Percentiles rank a stretch among this genome's conserved stretches.
Conservation (phyloP, 2,888 invertebrate species). For the Heterodera filipjevi region DNA sequence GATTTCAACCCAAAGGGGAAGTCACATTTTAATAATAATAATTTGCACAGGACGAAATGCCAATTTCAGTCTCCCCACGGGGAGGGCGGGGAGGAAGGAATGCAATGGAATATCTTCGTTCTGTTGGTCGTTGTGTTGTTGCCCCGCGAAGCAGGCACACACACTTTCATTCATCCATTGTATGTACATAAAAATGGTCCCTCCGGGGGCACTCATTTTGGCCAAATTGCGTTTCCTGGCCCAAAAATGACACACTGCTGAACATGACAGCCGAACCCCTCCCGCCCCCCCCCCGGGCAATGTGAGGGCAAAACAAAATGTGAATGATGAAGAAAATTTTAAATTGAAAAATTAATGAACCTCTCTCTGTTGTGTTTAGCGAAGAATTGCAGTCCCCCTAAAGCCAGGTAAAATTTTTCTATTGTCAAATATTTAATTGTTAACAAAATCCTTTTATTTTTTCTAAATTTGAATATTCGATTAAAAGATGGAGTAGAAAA, state of each 20-base stretch:
- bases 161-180: background rate
- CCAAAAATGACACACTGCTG: slow-evolving; percentile 6
- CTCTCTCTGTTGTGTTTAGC: background rate
- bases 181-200: background rate
- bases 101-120: background rate
- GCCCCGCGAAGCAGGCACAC: too few relatives aligned
- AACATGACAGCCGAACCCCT: background rate
- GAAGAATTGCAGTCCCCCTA: too few relatives aligned
- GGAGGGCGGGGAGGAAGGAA: background rate
- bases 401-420: too few relatives aligned
- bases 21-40: background rate
- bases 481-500: too few relatives aligned
- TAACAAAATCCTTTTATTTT: too few relatives aligned
- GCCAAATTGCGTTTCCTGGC: slow-evolving; percentile 12
- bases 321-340: background rate
- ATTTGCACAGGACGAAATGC: background rate
- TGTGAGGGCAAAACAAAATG: background rate
- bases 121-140: background rate
- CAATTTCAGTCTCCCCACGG: background rate
- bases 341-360: background rate
- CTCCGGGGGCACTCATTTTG: slow-evolving; percentile 5
- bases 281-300: background rate
- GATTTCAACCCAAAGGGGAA: too few relatives aligned
- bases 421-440: too few relatives aligned
- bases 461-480: too few relatives aligned